These are phyloP conservation scores for Drosophila trichaetosa DNA, from an alignment of 2,888 invertebrate genomes.

Conservation along the genomic window DNA sequence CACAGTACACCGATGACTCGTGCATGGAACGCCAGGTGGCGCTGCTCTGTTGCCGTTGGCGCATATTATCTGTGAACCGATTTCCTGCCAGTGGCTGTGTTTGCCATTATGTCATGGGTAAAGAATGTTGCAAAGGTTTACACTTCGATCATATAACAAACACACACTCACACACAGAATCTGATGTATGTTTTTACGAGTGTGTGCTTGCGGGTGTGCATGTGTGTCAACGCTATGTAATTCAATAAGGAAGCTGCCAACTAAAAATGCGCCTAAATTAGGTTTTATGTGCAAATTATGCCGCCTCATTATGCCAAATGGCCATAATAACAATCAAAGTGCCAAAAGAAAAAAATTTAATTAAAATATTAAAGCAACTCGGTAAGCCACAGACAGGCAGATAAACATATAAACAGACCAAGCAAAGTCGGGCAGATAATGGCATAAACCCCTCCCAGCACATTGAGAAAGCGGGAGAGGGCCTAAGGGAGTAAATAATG, in stretches of 20 bases:
- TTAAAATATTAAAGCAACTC: conserved; percentile 73
- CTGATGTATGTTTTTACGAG: neutral
- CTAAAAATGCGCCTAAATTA: conserved; percentile 67
- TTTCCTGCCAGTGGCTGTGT: conserved; percentile 1
- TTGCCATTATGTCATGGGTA: conserved; percentile 21
- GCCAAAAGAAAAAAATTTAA: conserved; percentile 58
- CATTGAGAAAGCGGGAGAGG: conserved; percentile 8
- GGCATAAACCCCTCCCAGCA: conserved; percentile 62
- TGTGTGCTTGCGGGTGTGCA: neutral
- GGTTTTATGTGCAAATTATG: conserved; percentile 71
- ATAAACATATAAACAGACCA: conserved; percentile 46
- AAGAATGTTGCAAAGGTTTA: conserved; percentile 24
- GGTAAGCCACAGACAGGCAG: conserved; percentile 68
- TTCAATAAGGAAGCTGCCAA: conserved; percentile 64
- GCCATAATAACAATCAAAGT: conserved; percentile 70
- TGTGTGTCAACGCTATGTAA: conserved; percentile 37
- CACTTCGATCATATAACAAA: conserved; percentile 28
- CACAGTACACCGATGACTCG: neutral
- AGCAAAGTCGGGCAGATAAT: conserved; percentile 35
- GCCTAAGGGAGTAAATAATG: conserved; percentile 52
- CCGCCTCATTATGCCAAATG: conserved; percentile 73
- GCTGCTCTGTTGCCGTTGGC: conserved; percentile 4
- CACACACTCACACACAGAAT: neutral
- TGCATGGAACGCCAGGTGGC: conserved; percentile 9
- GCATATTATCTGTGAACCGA: neutral